Evolutionary conservation across 2,888 invertebrate species (phyloP).

Genomic region (Orthosia gracilis): DNA sequence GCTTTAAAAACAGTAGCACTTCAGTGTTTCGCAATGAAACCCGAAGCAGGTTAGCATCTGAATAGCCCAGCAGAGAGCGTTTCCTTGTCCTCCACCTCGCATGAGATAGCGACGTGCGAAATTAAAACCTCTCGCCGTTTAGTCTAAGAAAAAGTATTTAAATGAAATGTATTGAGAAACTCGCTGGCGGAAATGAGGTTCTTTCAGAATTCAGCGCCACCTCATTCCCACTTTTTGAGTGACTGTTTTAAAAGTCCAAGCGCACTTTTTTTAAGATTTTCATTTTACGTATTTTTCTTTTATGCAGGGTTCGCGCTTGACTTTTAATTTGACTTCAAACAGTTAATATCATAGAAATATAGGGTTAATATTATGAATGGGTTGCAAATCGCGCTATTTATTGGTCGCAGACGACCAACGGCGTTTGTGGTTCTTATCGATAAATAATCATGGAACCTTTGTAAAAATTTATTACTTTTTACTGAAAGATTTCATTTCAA

Average conservation of each 20-base stretch:
- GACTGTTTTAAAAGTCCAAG: constrained; percentile 83
- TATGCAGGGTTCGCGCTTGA: constrained; percentile 38
- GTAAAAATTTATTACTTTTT: constrained; percentile 12
- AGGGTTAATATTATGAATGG: no score
- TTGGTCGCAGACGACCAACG: constrained; percentile 3
- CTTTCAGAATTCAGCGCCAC: constrained; percentile 86
- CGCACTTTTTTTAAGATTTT: constrained; percentile 76
- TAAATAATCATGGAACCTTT: constrained; percentile 7
- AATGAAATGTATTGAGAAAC: constrained; percentile 90
- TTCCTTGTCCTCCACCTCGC: constrained; percentile 81
- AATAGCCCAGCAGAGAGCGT: constrained; percentile 73
- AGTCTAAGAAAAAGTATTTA: constrained; percentile 85
- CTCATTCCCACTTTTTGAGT: constrained; percentile 83
- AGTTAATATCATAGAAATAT: no score
- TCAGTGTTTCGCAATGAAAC: constrained; percentile 57
- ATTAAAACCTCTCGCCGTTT: constrained; percentile 86
- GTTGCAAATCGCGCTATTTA: constrained; percentile 26
- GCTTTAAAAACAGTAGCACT: constrained; percentile 46
- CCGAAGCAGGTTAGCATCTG: constrained; percentile 62
- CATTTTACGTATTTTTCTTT: constrained; percentile 67
- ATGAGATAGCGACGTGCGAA: constrained; percentile 83
- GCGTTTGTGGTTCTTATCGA: constrained; percentile 5
- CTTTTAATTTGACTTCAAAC: constrained; percentile 52
- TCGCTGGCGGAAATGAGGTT: constrained; percentile 88
- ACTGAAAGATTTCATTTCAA: background rate